Base-by-base conservation (phyloP, 2,888 invertebrate genomes). In the Candidula unifasciata region DNA sequence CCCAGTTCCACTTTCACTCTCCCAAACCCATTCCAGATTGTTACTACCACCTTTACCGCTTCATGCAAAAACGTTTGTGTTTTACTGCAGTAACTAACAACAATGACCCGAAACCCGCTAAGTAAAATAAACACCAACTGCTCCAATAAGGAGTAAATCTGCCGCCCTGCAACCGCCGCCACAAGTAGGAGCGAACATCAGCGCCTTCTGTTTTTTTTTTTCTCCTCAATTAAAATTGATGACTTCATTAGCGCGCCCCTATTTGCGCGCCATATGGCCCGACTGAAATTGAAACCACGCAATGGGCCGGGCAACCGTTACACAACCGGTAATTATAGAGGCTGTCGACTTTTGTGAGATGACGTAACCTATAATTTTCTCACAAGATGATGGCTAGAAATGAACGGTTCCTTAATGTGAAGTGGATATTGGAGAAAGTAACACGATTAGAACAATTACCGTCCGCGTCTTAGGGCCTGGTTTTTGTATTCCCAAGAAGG, bases 221-320 rank as follows among this genome's bases (percentile, higher is more conserved):
- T 44, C 44, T 35, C 2, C 35, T 13, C 64, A 60, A 35, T n/a
- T n/a, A 37, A 24, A 78, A 78, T n/a, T 64, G 77, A 35, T 24
- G 3, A 69, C 77, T 24, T 37, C 10, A 35, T 30, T 76, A 60
- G 64, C 77, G 16, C 37, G 30, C 64, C 64, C 60, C 2, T 35
- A 78, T 78, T 35, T 78, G 77, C 77, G 37, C 77, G 77, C 77
- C 77, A 78, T 60, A 78, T 78, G 77, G 77, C 77, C n/a, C 33
- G 13, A 35, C 24, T 60, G 77, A 60, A 78, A 78, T 64, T 1
- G 35, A 60, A 78, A 35, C 77, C 60, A 16, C 2, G 57, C 77
- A 30, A 2, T 27, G 52, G 30, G 21, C 27, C 30, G 37, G 21
- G 33, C 57, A 33, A 8, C 10, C 24, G 76, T 76, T 76, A 76